Evolutionary conservation across 2,113 vertebrate species (phyloP).

Genomic region (Psophia crepitans): DNA sequence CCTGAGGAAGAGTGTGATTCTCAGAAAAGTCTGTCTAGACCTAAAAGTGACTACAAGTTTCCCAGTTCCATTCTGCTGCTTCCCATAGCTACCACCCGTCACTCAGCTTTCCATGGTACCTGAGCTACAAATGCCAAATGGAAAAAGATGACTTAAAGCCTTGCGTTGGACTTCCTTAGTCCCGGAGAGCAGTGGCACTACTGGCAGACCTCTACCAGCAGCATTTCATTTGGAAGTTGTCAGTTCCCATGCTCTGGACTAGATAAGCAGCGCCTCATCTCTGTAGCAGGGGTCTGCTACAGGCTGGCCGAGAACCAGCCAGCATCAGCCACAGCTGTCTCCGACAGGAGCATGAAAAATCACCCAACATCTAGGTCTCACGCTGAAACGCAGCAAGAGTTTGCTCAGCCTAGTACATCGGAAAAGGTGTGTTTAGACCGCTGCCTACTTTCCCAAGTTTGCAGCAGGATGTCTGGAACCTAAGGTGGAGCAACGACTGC

Average conservation of each 20-base stretch:
- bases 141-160: not conserved
- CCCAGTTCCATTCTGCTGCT: not conserved
- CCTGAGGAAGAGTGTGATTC: not conserved
- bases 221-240: not conserved
- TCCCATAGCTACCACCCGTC: not conserved
- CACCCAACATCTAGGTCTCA: not conserved
- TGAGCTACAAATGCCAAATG: not conserved
- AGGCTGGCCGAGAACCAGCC: not conserved
- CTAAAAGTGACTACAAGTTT: not conserved
- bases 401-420: not conserved
- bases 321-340: not conserved
- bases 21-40: not conserved
- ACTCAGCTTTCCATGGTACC: not conserved
- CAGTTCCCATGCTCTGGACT: not conserved
- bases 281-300: not conserved
- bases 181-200: not conserved
- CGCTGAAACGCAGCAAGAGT: not conserved
- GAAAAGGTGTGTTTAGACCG: not conserved
- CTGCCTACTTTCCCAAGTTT: not conserved
- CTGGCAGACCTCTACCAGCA: not conserved
- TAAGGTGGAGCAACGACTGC: not conserved
- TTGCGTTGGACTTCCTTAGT: rapidly evolving
- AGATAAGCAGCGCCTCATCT: not conserved
- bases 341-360: not conserved
- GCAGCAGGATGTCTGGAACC: not conserved